phyloP scores from a whole-genome alignment of 2,113 vertebrate species.

The Dunckerocampus dactyliophorus region DNA sequence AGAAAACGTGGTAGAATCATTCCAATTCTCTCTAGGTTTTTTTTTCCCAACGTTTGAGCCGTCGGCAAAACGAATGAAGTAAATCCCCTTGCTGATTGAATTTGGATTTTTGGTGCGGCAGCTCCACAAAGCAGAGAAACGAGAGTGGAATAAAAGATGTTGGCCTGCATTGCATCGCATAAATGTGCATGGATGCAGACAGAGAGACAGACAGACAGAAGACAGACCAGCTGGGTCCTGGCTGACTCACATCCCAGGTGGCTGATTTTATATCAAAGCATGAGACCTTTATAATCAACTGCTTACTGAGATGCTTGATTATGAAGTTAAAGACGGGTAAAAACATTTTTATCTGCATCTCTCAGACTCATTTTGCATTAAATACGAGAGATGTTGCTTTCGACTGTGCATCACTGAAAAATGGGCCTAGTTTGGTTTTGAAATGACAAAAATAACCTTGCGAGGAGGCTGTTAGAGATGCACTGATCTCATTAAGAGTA shows the following conservation, averaged over 20 bases:
- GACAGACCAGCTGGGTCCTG: not conserved
- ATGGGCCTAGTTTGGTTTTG: not conserved
- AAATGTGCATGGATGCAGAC: not conserved
- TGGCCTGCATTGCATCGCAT: slow-evolving; percentile 27
- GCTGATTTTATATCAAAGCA: slow-evolving; percentile 12
- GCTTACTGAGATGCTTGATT: not conserved
- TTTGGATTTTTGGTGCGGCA: slow-evolving; percentile 52
- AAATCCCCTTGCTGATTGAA: slow-evolving; percentile 52
- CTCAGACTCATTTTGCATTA: not conserved
- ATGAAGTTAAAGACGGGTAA: not conserved
- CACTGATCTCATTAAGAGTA: not conserved
- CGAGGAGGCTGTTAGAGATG: not conserved
- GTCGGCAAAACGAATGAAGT: slow-evolving; percentile 40
- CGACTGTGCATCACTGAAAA: not conserved
- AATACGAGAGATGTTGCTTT: no score
- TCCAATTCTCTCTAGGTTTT: slow-evolving; percentile 24
- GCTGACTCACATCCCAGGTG: slow-evolving; percentile 9
- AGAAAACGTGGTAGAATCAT: slow-evolving; percentile 37
- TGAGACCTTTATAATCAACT: slow-evolving; percentile 10
- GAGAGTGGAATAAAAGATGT: slow-evolving; percentile 2
- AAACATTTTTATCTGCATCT: not conserved
- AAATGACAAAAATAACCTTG: not conserved
- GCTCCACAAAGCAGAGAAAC: slow-evolving; percentile 32
- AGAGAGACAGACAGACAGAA: no score
- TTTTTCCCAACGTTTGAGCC: slow-evolving; percentile 42